phyloP scores from a whole-genome alignment of 2,113 vertebrate genomes.

The Scomber colias region DNA sequence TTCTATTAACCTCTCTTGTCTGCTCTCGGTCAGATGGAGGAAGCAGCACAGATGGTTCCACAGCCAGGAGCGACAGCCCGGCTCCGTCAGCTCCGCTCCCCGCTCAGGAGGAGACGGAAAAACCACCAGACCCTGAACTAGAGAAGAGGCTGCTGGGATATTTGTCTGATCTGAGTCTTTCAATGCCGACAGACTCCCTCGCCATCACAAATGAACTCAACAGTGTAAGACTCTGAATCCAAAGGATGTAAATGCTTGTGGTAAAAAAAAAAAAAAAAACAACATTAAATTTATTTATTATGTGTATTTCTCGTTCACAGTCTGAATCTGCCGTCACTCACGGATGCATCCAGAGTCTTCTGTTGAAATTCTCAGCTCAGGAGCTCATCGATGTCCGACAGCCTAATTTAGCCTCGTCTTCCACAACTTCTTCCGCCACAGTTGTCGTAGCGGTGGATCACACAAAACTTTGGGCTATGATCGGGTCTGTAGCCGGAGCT shows the following conservation, averaged over 20 bases:
- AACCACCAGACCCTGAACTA: slow-evolving; percentile 90
- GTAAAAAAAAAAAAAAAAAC: not conserved
- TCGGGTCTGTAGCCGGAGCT: slow-evolving; percentile 80
- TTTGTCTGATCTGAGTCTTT: slow-evolving; percentile 90
- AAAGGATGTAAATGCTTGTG: not conserved
- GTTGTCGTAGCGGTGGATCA: slow-evolving; percentile 92
- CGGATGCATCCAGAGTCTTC: slow-evolving; percentile 89
- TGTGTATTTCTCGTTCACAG: slow-evolving; percentile 68
- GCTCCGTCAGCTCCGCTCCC: slow-evolving; percentile 80
- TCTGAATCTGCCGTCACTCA: slow-evolving; percentile 87
- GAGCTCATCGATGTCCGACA: slow-evolving; percentile 92
- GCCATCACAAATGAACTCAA: slow-evolving; percentile 89
- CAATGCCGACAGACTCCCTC: slow-evolving; percentile 90
- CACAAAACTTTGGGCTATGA: slow-evolving; percentile 94
- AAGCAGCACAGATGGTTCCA: slow-evolving; percentile 82
- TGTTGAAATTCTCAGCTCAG: slow-evolving; percentile 94
- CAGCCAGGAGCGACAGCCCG: slow-evolving; percentile 90
- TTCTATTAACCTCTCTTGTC: not conserved
- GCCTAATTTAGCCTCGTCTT: slow-evolving; percentile 70
- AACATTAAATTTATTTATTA: no score
- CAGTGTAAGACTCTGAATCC: slow-evolving; percentile 79
- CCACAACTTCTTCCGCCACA: slow-evolving; percentile 75
- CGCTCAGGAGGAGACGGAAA: slow-evolving; percentile 80
- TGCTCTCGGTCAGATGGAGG: slow-evolving; percentile 79
- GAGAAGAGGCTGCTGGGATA: slow-evolving; percentile 92